Base-by-base conservation (phyloP, 2,113 vertebrate species). In the Trichomycterus rosablanca region DNA sequence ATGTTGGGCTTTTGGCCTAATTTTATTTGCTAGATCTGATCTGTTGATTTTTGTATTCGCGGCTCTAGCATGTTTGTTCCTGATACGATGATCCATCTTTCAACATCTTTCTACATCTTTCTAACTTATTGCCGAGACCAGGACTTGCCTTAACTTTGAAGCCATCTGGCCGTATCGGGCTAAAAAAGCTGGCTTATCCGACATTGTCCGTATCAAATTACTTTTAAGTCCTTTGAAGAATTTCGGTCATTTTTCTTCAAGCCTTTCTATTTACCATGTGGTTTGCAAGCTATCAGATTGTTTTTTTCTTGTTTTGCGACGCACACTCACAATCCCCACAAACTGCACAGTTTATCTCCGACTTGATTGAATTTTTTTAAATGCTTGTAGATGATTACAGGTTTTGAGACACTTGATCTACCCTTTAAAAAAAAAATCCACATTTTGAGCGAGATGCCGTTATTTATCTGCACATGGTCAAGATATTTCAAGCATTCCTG, bases 301-400 rank as follows among this genome's bases (percentile, higher is more conserved):
- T 50, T 63, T 46, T 60, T 24, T 16, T 22, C 23, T 8, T 43
- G 39, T 28, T 40, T 10, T n/a, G 24, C 19, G n/a, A 35, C 28
- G 22, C 14, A 45, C 51, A 43, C 67, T 51, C 23, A 42, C 46
- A 60, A 69, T 61, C 68, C 62, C 61, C 19, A 24, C 30, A 81
- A 79, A 82, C 35, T 20, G 51, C 22, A 8, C 37, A 23, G 30
- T 50, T 66, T 57, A 11, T 37, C 12, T 4, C 8, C 9, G 11
- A 14, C 23, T 54, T 39, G 48, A 80, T 68, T 72, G 49, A 76
- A 70, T 67, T 63, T 72, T 74, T 78, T 72, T 83, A 79, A 81
- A 81, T 71, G 77, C 75, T 78, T 77, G 72, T 73, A 70, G 65
- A 71, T 77, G 77, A 82, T 86, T 79, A 80, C n/a, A 51, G 77